These are phyloP conservation scores for Todiramphus chloris DNA, from an alignment of 2,113 vertebrate genomes.

Conservation along the genomic window DNA sequence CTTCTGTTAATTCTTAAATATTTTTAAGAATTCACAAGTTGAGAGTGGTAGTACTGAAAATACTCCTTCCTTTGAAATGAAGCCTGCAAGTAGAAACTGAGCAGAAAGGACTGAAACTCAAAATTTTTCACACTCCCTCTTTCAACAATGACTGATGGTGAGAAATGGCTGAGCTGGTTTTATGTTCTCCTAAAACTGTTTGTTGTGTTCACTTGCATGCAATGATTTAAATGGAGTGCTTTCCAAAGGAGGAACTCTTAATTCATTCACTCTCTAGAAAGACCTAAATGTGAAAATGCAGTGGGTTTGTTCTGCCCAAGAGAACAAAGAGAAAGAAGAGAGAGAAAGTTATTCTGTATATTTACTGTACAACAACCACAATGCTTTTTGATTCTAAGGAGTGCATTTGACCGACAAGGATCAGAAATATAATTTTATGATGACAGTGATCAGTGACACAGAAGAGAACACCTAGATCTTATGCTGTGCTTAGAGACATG, in stretches of 20 bases:
- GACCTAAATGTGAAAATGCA: not conserved
- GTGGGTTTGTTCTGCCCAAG: not conserved
- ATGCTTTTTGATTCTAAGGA: not conserved
- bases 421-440: not conserved
- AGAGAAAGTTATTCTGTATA: not conserved
- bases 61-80: not conserved
- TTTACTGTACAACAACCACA: not conserved
- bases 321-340: no score
- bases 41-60: constrained; percentile 1
- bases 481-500: not conserved
- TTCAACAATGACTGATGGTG: not conserved
- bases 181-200: not conserved
- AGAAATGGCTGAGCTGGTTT: not conserved
- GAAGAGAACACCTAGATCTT: not conserved
- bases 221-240: not conserved
- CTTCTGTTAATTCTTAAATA: constrained; percentile 40
- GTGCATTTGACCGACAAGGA: not conserved
- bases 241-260: not conserved
- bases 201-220: not conserved
- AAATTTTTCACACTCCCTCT: constrained; percentile 24
- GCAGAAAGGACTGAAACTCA: not conserved
- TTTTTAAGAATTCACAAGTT: constrained; percentile 33
- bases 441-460: not conserved
- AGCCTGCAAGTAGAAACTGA: not conserved
- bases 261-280: not conserved